Evolutionary conservation across 2,888 invertebrate species (phyloP), one percentile per base, ranked within the genome.

Genomic region (Tyria jacobaeae): DNA sequence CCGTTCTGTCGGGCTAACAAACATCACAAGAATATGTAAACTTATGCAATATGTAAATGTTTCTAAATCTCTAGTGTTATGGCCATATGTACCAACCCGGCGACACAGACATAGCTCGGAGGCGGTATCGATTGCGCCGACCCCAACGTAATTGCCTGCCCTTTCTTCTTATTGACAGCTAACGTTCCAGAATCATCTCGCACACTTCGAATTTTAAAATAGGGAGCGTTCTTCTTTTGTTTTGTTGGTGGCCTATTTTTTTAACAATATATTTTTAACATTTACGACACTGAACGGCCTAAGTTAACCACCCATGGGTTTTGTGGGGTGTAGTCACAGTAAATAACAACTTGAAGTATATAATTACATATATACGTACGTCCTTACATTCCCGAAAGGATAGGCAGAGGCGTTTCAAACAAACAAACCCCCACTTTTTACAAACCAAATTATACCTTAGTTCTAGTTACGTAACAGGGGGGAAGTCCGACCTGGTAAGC

Each of bases 131-230:
- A 89, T 89, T 87, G 76, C 81, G 66, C 60, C 67, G 66, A 65
- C 78, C 74, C 68, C 70, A 68, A 71, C 75, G 83, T 89, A 89
- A 90, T 89, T 89, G 89, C 88, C 87, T 83, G 83, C 85, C 82
- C 78, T 87, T 85, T 83, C 83, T 85, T 84, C 84, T 82, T 87
- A 88, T 86, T 86, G 90, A 88, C 88, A 86, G 82, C 78, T 71
- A 73, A 74, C 76, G 76, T 79, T 53, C 74, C 78, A 78, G 75
- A 79, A 75, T 81, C 78, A 78, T 76, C 60, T 76, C 74, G 69
- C 63, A 67, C 69, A 68, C 75, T 64, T 70, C 70, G 57, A 62
- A 66, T 66, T 75, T 77, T 76, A 70, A 80, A 79, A 78, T 72
- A 66, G 70, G 64, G 70, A 66, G 24, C 50, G 52, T 44, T 58